These are phyloP conservation scores for Colistium nudipinnis DNA, from an alignment of 2,113 vertebrate species.

Conservation along the genomic window DNA sequence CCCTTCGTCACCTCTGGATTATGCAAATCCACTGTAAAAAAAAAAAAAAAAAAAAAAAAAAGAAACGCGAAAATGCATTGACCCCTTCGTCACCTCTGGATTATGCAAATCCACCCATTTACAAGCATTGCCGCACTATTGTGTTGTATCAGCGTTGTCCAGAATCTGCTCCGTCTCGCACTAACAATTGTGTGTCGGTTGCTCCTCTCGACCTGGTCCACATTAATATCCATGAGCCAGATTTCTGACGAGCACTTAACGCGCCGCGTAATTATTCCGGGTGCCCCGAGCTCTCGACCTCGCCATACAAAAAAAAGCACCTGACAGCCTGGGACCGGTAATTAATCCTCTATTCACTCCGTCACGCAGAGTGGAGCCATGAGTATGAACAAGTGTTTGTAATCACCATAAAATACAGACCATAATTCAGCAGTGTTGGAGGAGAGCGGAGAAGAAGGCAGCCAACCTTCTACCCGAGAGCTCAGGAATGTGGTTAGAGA, in stretches of 20 bases:
- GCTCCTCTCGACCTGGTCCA: neutral
- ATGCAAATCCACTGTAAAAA: too few species aligned
- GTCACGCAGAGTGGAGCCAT: neutral
- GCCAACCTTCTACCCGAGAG: too few species aligned
- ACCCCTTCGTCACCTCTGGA: too few species aligned
- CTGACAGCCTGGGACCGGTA: neutral
- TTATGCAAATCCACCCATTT: too few species aligned
- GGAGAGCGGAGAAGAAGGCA: neutral
- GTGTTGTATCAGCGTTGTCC: neutral
- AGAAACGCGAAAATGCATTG: too few species aligned
- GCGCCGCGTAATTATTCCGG: conserved; percentile 22
- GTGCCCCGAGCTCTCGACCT: neutral
- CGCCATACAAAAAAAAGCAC: neutral
- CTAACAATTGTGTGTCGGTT: neutral
- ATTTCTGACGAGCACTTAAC: conserved; percentile 14
- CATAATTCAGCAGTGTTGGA: neutral
- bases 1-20: too few species aligned
- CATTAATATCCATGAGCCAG: conserved; percentile 40
- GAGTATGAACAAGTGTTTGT: conserved; percentile 16
- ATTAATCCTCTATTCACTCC: conserved; percentile 13
- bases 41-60: too few species aligned
- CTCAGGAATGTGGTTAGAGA: too few species aligned
- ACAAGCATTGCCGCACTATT: neutral
- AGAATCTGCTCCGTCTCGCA: neutral
- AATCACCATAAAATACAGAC: neutral